phyloP scores from a whole-genome alignment of 2,113 vertebrate genomes.

The Felis catus region F.catus_Fca126_mat1.0 CM031413.1:114818001-114818500 shows the following conservation, averaged over 20 bases:
- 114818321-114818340: not conserved
- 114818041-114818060: not conserved
- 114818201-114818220: not conserved
- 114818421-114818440: not conserved
- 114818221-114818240: not conserved
- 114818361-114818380: not conserved
- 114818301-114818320: not conserved
- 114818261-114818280: not conserved
- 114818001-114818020: not conserved
- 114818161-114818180: not conserved
- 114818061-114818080: not conserved
- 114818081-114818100: not conserved
- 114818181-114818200: not conserved
- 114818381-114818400: not conserved
- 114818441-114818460: not conserved
- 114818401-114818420: not conserved
- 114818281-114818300: no score
- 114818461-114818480: not conserved
- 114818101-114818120: not conserved
- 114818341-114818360: not conserved
- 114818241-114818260: not conserved
- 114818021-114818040: fast-evolving
- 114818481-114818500: not conserved
- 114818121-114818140: not conserved
- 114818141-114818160: not conserved